A percentile compares a stretch with the other conserved stretches of the same genome.
phyloP scores from a whole-genome alignment of 2,797 vertebrate genomes.

The Eurystomus glaucurus region DNA sequence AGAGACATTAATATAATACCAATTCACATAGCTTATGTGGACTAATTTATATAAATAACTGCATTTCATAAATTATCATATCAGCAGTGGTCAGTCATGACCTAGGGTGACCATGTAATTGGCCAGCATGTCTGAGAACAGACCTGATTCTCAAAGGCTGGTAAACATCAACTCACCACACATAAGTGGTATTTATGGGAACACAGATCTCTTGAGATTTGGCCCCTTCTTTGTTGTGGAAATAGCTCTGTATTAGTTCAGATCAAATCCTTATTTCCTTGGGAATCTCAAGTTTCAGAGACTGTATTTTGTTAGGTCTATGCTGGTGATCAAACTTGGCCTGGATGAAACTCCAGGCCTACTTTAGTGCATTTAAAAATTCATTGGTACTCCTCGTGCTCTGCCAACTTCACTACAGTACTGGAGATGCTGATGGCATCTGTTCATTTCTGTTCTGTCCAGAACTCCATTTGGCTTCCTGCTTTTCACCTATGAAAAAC shows the following conservation, averaged over 20 bases:
- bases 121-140: conserved; percentile 26
- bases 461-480: neutral
- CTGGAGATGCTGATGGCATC: neutral
- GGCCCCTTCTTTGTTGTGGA: neutral
- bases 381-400: neutral
- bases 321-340: neutral
- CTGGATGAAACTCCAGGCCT: neutral
- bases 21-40: conserved; percentile 5
- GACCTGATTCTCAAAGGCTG: conserved; percentile 19
- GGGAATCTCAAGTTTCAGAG: conserved; percentile 10
- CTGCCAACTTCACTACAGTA: neutral
- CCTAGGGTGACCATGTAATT: conserved; percentile 22
- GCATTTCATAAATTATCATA: conserved; percentile 14
- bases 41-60: neutral
- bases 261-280: conserved; percentile 6
- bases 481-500: neutral
- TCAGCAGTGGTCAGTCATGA: conserved; percentile 28
- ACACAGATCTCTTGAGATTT: neutral
- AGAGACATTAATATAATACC: neutral
- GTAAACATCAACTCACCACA: conserved; percentile 24
- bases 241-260: conserved; percentile 20
- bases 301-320: neutral
- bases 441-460: neutral
- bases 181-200: conserved; percentile 32
- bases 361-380: neutral